Percentiles rank a stretch among this genome's conserved stretches.
Conservation (phyloP, 1,140 invertebrate species). For the Megathymus violae region DNA sequence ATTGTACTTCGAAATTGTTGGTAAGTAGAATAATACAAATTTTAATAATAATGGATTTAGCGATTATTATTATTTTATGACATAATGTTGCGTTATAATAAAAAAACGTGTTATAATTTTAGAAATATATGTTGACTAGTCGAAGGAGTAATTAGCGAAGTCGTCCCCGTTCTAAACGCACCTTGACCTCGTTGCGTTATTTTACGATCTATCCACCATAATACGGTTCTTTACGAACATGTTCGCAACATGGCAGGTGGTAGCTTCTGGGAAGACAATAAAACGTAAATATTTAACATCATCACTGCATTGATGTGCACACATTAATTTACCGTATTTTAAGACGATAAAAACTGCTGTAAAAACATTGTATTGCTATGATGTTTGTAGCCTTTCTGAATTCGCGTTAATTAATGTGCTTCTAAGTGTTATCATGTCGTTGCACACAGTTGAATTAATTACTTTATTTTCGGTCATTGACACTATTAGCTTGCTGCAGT, state of each 20-base stretch:
- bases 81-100: no score
- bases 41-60: no score
- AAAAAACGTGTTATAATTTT: background rate
- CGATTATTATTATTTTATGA: no score
- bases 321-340: background rate
- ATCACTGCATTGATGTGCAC: slow-evolving; percentile 12
- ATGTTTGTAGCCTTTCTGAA: no score
- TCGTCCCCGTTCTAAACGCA: slow-evolving; percentile 69
- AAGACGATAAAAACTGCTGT: background rate
- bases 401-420: no score
- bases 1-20: no score
- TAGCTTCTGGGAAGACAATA: slow-evolving; percentile 48
- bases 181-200: slow-evolving; percentile 75
- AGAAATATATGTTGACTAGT: slow-evolving; percentile 13
- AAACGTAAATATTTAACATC: slow-evolving; percentile 37
- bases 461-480: no score
- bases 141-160: slow-evolving; percentile 67
- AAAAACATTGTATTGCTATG: no score
- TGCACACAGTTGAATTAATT: no score
- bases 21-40: no score
- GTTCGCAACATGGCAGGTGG: slow-evolving; percentile 62
- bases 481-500: no score
- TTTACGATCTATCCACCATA: slow-evolving; percentile 72
- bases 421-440: no score
- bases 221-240: slow-evolving; percentile 68